These are phyloP conservation scores for Cryptotermes secundus DNA, from an alignment of 1,140 invertebrate genomes.

Conservation along the genomic window DNA sequence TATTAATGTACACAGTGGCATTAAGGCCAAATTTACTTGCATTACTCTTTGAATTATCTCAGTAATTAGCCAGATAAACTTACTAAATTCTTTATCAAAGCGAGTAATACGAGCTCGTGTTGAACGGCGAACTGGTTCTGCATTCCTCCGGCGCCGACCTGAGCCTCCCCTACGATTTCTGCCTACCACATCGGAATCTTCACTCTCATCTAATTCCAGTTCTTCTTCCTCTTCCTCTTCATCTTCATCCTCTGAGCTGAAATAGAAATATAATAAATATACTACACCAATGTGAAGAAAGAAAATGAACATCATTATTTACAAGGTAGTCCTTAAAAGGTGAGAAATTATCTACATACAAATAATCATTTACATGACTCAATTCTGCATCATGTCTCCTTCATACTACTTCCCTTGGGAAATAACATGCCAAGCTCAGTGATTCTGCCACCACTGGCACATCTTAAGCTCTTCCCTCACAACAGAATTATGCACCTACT, in stretches of 20 bases:
- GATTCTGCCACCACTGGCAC: no score
- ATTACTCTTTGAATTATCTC: no score
- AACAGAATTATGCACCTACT: no score
- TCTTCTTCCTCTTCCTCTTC: conserved; percentile 61
- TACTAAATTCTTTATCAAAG: conserved; percentile 61
- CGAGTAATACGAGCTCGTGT: conserved; percentile 56
- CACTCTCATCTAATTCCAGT: conserved; percentile 55
- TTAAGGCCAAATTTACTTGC: no score
- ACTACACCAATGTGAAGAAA: neutral
- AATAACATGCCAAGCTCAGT: no score
- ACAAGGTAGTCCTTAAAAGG: neutral
- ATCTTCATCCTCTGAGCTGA: conserved; percentile 29
- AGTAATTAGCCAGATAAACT: conserved; percentile 39
- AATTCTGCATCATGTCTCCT: no score
- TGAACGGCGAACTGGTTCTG: conserved; percentile 56
- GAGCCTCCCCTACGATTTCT: conserved; percentile 41
- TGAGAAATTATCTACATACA: neutral
- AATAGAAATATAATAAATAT: conserved; percentile 7
- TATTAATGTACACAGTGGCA: no score
- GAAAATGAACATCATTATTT: neutral
- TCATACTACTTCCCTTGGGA: no score
- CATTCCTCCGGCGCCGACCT: conserved; percentile 45
- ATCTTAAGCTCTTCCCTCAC: no score
- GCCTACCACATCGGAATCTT: conserved; percentile 59
- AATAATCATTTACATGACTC: no score